phyloP scores from a whole-genome alignment of 2,113 vertebrate genomes.

The Diadophis punctatus region DNA sequence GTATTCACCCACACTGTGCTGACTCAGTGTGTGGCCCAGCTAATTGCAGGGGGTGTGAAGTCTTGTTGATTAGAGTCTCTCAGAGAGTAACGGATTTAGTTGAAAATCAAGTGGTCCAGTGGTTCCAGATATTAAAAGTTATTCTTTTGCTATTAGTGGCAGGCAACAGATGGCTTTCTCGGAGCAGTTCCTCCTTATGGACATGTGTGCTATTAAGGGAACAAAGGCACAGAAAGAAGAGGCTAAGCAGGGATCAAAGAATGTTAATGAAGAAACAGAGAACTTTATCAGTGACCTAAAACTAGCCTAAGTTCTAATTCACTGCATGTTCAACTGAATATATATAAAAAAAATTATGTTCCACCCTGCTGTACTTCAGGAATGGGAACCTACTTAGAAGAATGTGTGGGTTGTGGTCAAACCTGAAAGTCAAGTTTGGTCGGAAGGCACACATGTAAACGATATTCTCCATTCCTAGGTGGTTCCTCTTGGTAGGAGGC shows the following conservation, averaged over 20 bases:
- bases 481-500: not conserved
- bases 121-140: conserved; percentile 14
- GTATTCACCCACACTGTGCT: not conserved
- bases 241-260: not conserved
- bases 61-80: not conserved
- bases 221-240: not conserved
- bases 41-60: not conserved
- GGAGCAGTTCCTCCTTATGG: conserved; percentile 30
- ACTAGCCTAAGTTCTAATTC: not conserved
- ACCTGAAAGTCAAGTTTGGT: conserved; percentile 3
- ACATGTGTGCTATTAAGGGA: conserved; percentile 29
- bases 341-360: not conserved
- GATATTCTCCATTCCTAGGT: accelerated
- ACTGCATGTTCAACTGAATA: too few species aligned
- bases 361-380: not conserved
- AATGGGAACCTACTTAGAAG: not conserved
- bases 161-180: conserved; percentile 47
- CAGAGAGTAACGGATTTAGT: not conserved
- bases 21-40: too few species aligned
- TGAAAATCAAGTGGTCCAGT: not conserved
- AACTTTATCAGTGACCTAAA: not conserved
- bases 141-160: conserved; percentile 29
- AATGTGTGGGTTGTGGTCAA: not conserved
- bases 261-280: not conserved
- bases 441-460: not conserved